Percentiles rank a stretch among this genome's conserved stretches.
Conservation (phyloP, 2,797 vertebrate species). For the Numenius phaeopus region DNA sequence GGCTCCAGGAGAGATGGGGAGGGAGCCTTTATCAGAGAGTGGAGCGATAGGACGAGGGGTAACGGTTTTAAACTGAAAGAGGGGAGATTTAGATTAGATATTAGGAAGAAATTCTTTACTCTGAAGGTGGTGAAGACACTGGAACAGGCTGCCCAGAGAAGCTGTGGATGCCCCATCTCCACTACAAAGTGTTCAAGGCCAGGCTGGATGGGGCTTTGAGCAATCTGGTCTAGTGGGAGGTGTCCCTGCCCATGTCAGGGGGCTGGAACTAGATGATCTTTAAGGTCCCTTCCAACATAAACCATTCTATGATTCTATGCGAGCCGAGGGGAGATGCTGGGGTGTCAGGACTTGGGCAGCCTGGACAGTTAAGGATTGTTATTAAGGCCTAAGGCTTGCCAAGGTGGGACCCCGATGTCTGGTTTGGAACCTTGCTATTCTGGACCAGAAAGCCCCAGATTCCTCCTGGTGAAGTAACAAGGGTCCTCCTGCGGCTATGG, state of each 20-base stretch:
- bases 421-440: neutral
- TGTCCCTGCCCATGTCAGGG: neutral
- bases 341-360: neutral
- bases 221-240: neutral
- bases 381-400: neutral
- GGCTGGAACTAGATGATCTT: neutral
- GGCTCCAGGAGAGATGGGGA: neutral
- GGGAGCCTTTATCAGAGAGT: neutral
- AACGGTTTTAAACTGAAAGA: neutral
- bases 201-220: neutral
- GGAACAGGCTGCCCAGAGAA: neutral
- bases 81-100: neutral
- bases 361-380: neutral
- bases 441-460: neutral
- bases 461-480: fast-evolving
- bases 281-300: neutral
- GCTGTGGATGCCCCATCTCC: neutral
- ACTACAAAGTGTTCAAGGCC: neutral
- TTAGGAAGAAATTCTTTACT: neutral
- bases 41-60: neutral
- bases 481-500: fast-evolving
- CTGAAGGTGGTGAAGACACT: neutral
- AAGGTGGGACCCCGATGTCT: neutral
- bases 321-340: neutral
- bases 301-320: neutral